Percentiles rank a stretch among this genome's conserved stretches.
Conservation (phyloP, 2,888 invertebrate genomes). For the Dendrolimus pini region DNA sequence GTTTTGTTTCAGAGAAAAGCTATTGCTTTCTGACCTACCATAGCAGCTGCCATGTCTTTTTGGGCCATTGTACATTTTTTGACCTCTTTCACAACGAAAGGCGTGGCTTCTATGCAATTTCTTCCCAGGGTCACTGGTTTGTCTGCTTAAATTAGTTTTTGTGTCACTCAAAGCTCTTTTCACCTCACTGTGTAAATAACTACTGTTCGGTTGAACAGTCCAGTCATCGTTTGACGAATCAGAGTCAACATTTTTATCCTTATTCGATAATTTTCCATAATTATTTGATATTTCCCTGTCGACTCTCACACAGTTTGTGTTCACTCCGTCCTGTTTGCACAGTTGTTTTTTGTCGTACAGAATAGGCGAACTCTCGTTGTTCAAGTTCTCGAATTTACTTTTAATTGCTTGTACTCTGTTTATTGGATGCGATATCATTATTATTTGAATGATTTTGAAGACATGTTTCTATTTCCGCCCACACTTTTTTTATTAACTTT, state of each 20-base stretch:
- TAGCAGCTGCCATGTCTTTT: constrained; percentile 58
- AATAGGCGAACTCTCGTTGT: constrained; percentile 37
- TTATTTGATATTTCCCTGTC: constrained; percentile 1
- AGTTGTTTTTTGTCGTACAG: constrained; percentile 21
- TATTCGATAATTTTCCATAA: constrained; percentile 19
- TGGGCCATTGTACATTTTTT: constrained; percentile 35
- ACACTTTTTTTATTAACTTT: constrained; percentile 6
- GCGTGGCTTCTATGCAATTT: constrained; percentile 78
- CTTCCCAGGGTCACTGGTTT: constrained; percentile 69
- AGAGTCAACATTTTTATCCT: constrained; percentile 23
- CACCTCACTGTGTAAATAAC: constrained; percentile 55
- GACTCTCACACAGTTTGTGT: constrained; percentile 8
- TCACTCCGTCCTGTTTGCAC: constrained; percentile 20
- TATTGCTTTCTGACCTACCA: constrained; percentile 54
- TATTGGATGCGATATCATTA: constrained; percentile 63
- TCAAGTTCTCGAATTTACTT: constrained; percentile 78
- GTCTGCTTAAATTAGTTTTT: constrained; percentile 53
- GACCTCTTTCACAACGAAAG: constrained; percentile 71
- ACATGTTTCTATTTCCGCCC: constrained; percentile 35
- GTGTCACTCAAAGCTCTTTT: constrained; percentile 41
- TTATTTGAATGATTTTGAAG: constrained; percentile 48
- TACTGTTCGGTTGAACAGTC: constrained; percentile 43
- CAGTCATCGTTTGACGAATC: constrained; percentile 28
- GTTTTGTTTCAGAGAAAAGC: constrained; percentile 50
- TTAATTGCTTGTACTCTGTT: constrained; percentile 80